Percentiles rank a stretch among this genome's conserved stretches.
Conservation (phyloP, 2,888 invertebrate genomes). For the Xestia rhomboidea region DNA sequence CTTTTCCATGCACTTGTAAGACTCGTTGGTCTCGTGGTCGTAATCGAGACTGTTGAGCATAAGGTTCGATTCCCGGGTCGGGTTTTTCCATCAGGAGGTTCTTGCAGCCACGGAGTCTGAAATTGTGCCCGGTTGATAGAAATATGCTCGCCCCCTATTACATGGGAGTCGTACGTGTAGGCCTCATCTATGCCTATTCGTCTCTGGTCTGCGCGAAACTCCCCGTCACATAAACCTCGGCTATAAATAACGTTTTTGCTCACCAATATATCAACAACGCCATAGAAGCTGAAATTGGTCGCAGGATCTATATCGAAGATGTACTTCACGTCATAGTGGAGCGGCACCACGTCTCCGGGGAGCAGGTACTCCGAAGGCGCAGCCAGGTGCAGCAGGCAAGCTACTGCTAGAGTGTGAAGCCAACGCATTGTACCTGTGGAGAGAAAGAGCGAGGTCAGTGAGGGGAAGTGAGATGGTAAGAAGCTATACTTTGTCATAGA, state of each 20-base stretch:
- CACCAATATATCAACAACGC: slow-evolving; percentile 91
- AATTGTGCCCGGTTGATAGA: no score
- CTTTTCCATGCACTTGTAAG: background rate
- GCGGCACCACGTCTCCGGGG: slow-evolving; percentile 88
- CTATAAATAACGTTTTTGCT: slow-evolving; percentile 65
- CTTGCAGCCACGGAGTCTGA: no score
- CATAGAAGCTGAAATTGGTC: slow-evolving; percentile 90
- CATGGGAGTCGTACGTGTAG: background rate
- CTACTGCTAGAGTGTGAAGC: slow-evolving; percentile 60
- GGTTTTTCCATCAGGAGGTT: no score
- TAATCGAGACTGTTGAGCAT: no score
- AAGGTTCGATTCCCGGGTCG: no score
- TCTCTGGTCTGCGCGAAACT: background rate
- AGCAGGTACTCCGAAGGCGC: slow-evolving; percentile 83
- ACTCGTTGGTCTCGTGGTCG: no score
- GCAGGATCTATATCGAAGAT: slow-evolving; percentile 84
- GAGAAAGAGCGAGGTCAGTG: background rate
- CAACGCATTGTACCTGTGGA: slow-evolving; percentile 69
- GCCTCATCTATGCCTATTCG: background rate
- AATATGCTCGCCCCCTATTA: no score
- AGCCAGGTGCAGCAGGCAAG: slow-evolving; percentile 65
- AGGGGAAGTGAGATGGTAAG: no score
- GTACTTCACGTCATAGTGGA: slow-evolving; percentile 87
- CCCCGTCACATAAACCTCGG: background rate
- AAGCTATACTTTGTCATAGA: no score